Conservation (phyloP, 2,797 vertebrate species). For the Esox masquinongy region DNA sequence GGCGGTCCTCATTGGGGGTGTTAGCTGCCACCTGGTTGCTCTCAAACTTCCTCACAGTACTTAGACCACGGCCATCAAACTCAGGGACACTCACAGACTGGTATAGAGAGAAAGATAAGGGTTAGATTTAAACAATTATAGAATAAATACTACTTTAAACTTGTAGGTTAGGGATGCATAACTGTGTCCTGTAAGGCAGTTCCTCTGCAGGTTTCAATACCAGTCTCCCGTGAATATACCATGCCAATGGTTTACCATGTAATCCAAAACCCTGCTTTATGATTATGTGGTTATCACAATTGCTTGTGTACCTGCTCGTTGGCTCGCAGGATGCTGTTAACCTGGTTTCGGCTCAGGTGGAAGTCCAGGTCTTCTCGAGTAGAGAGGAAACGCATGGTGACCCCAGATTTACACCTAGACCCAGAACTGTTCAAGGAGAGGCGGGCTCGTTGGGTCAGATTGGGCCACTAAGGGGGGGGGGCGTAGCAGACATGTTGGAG, state of each 20-base stretch:
- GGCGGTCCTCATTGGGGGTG: conserved; percentile 46
- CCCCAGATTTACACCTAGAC: conserved; percentile 34
- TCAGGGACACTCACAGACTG: conserved; percentile 74
- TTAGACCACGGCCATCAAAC: conserved; percentile 73
- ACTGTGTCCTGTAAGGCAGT: too few species aligned
- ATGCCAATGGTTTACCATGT: too few species aligned
- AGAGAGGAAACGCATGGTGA: conserved; percentile 69
- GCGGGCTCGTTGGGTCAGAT: conserved; percentile 24
- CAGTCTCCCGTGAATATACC: too few species aligned
- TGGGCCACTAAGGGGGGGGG: conserved; percentile 51
- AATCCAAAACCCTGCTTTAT: background rate
- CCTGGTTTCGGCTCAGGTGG: conserved; percentile 80
- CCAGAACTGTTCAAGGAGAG: conserved; percentile 43
- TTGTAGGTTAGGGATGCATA: background rate
- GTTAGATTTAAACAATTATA: background rate
- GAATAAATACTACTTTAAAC: too few species aligned
- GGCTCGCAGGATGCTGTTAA: conserved; percentile 81
- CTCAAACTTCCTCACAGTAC: conserved; percentile 62
- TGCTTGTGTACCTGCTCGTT: conserved; percentile 77
- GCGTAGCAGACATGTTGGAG: conserved; percentile 37
- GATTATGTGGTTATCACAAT: background rate
- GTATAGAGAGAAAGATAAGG: conserved; percentile 11
- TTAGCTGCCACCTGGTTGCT: background rate
- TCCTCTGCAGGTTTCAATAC: too few species aligned
- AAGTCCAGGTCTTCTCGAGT: conserved; percentile 82